phyloP scores from a whole-genome alignment of 2,888 invertebrate species.

The Drosophila kanekoi region DNA sequence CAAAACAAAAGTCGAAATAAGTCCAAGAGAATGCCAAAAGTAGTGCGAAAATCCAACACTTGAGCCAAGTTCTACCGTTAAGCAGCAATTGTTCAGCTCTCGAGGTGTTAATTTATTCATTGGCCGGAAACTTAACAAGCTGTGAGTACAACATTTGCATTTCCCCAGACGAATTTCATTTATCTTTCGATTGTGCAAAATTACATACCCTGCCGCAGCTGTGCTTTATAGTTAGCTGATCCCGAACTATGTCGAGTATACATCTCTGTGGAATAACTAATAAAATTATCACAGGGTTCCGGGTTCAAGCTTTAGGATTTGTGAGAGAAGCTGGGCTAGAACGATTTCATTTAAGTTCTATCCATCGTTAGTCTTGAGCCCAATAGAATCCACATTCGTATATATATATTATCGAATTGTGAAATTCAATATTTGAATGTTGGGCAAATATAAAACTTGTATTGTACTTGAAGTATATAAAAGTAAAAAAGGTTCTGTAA shows the following conservation, averaged over 20 bases:
- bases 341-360: too few species aligned
- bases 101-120: constrained; percentile 72
- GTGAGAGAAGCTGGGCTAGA: too few species aligned
- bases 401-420: too few species aligned
- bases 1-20: constrained; percentile 17
- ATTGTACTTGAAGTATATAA: too few species aligned
- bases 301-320: too few species aligned
- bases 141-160: constrained; percentile 61
- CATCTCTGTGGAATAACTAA: too few species aligned
- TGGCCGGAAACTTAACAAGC: constrained; percentile 54
- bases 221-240: background rate
- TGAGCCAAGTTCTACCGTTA: constrained; percentile 39
- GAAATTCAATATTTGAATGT: too few species aligned
- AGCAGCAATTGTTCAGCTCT: constrained; percentile 27
- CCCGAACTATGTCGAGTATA: background rate
- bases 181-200: background rate
- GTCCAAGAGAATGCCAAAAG: constrained; percentile 11
- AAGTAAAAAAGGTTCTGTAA: too few species aligned
- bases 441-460: too few species aligned
- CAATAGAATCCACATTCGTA: too few species aligned
- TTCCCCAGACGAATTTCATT: constrained; percentile 14
- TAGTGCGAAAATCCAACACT: constrained; percentile 27
- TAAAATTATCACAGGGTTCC: too few species aligned
- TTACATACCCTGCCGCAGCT: background rate
- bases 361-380: too few species aligned